Conservation (phyloP, 2,113 vertebrate genomes). For the Passer montanus region DNA sequence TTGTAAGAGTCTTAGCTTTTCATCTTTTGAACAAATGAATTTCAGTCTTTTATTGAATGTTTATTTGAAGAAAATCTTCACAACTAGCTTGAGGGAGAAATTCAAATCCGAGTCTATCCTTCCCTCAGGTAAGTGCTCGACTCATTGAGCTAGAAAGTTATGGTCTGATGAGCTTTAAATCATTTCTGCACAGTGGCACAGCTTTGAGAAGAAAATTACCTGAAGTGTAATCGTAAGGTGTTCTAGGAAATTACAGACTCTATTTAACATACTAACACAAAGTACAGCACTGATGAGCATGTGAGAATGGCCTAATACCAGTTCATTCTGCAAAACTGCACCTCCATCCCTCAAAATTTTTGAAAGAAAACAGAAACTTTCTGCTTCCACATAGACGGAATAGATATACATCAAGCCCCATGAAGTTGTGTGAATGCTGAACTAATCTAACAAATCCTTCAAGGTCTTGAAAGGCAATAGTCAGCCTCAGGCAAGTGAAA, state of each 20-base stretch:
- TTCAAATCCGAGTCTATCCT: neutral
- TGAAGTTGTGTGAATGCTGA: neutral
- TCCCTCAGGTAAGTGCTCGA: neutral
- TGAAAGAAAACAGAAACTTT: neutral
- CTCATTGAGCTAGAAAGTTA: neutral
- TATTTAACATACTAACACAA: neutral
- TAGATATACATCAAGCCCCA: neutral
- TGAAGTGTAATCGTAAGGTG: neutral
- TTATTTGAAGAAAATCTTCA: neutral
- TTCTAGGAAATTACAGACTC: neutral
- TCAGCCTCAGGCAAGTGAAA: neutral
- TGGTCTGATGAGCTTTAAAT: slow-evolving; percentile 8
- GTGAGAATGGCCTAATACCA: neutral
- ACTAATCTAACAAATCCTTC: neutral
- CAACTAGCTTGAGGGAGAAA: neutral
- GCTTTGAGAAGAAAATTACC: neutral
- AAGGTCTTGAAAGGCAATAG: neutral
- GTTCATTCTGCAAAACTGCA: neutral
- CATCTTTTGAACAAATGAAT: neutral
- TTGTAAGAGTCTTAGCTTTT: neutral
- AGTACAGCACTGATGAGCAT: neutral
- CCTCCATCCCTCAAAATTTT: neutral
- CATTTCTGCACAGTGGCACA: neutral
- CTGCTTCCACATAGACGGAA: neutral
- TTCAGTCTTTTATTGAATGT: neutral